Evolutionary conservation across 2,113 vertebrate genomes (phyloP), one percentile per base, ranked within the genome.

Genomic region (Scomber colias): DNA sequence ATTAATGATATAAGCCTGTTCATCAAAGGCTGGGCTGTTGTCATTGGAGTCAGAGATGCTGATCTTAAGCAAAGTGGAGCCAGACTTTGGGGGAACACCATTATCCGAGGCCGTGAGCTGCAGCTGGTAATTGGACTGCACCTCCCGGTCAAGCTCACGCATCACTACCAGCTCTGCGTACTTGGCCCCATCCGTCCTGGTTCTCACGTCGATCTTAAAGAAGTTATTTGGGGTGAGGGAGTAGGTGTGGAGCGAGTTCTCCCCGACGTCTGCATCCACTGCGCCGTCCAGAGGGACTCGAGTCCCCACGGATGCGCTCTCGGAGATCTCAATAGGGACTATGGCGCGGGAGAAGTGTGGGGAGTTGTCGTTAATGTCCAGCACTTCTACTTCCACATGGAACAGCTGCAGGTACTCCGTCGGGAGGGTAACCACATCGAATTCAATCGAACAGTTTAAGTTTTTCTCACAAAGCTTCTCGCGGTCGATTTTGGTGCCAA

Each of bases 321-420:
- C 98, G 0, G 97, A 99, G 55, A 99, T 99, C 74, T 99, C 98
- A 0, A 99, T 95, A 1, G 98, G 97, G 3, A 99, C 97, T 51
- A 98, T 94, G 60, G 97, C 86, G 65, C 97, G 95, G 11, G 98
- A 94, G 86, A 99, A 99, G 89, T 96, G 96, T 2, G 98, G 98
- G 0, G 97, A 94, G 91, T 99, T 97, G 92, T 99, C 98, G 67
- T 99, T 99, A 21, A 99, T 97, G 87, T 99, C 98, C 94, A 99
- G 86, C 84, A 99, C 97, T 67, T 99, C 97, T 3, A 99, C 98
- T 75, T 98, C 97, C n/a, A 99, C 95, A 14, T 98, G 98, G 89
- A 99, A 98, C 3, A 99, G 95, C 94, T 98, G 98, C 89, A 99
- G 94, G 85, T 98, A 95, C 50, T 99, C 97, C 0, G 97, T 98